Evolutionary conservation across 2,888 invertebrate species (phyloP).

Genomic region (Eumacrocentrus americanus): DNA sequence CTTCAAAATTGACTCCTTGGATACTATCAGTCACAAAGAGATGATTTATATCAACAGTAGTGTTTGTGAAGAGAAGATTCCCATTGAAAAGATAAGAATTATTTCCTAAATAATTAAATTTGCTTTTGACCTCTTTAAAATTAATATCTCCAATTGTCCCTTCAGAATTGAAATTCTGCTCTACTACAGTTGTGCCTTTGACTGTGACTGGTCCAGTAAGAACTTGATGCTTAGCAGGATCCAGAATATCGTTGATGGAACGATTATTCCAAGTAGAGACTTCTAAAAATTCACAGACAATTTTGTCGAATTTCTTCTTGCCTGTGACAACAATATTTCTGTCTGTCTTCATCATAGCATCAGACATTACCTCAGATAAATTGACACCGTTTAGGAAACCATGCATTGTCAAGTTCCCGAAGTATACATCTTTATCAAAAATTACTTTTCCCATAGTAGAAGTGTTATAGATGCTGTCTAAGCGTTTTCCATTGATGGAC

Average conservation of each 20-base stretch:
- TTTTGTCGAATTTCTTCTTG: slow-evolving; percentile 36
- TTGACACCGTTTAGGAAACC: slow-evolving; percentile 42
- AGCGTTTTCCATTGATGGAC: slow-evolving; percentile 40
- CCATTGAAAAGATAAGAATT: slow-evolving; percentile 36
- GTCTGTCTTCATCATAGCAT: slow-evolving; percentile 44
- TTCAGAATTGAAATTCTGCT: slow-evolving; percentile 35
- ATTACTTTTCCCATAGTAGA: slow-evolving; percentile 35
- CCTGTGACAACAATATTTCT: slow-evolving; percentile 38
- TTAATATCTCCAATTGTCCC: slow-evolving; percentile 41
- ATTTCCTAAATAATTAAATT: slow-evolving; percentile 32
- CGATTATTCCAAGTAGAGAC: slow-evolving; percentile 39
- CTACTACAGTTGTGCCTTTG: slow-evolving; percentile 42
- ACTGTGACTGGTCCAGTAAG: slow-evolving; percentile 43
- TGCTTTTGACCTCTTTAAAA: slow-evolving; percentile 33
- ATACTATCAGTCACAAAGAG: slow-evolving; percentile 36
- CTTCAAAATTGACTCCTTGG: slow-evolving; percentile 34
- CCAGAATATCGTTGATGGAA: slow-evolving; percentile 38
- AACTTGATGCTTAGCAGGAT: slow-evolving; percentile 40
- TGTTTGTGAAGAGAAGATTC: slow-evolving; percentile 31
- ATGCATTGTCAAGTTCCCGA: slow-evolving; percentile 40
- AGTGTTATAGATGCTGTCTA: slow-evolving; percentile 35
- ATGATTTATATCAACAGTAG: slow-evolving; percentile 32
- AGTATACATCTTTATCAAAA: slow-evolving; percentile 37
- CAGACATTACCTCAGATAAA: slow-evolving; percentile 39
- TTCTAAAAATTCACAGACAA: slow-evolving; percentile 39